Evolutionary conservation across 2,113 vertebrate genomes (phyloP), one percentile per base, ranked within the genome.

Genomic region (Thunnus thynnus): DNA sequence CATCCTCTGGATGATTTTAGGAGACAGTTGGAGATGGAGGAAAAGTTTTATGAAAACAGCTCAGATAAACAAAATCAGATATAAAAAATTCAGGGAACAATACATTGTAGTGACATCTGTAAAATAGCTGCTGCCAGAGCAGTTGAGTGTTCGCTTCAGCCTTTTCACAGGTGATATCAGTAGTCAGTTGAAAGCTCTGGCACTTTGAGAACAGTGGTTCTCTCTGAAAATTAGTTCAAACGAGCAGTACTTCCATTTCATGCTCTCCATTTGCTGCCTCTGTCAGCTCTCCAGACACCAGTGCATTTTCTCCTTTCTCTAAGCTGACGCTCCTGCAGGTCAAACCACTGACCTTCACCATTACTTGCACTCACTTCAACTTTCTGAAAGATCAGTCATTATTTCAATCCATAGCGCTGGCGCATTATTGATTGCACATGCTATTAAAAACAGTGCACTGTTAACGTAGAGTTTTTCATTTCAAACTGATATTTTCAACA

Each of bases 161-260:
- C n/a, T 79, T 86, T 82, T 82, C 47, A 48, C 63, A 72, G 65
- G 61, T 66, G 55, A 80, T 30, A 71, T 61, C 73, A 70, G 44
- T 52, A 30, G 36, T 71, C 73, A 56, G 36, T 18, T 74, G 58
- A 68, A 85, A 75, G 76, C 63, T 58, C 52, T 48, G 70, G 63
- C 84, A 61, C 70, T 78, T 46, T 79, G 66, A 64, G 67, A 78
- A 50, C 64, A 60, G 63, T 69, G 17, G 54, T 82, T 78, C 84
- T 83, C 74, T 76, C 41, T 82, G 51, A 61, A 86, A 90, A 90
- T 86, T 81, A 77, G 88, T 72, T 74, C 58, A 72, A 54, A 87
- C 17, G 51, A 78, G 63, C 51, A 78, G 67, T 57, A n/a, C 50
- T 64, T 85, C 73, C 61, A 73, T 83, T 80, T 86, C 69, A 61